Base-by-base conservation (phyloP, 2,113 vertebrate genomes). In the Thermophis baileyi region DNA sequence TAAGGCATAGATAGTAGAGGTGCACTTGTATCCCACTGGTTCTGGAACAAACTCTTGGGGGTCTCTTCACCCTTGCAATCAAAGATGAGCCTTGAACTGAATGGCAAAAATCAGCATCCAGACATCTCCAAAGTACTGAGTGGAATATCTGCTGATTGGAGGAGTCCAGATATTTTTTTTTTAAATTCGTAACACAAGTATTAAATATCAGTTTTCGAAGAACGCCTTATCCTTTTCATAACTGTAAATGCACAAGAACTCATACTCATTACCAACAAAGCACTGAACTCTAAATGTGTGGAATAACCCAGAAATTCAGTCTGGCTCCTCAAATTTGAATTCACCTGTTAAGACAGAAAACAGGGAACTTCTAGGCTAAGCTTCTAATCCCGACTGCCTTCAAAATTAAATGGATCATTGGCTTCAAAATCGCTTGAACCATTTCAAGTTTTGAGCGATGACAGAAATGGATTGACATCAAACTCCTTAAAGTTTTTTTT, bases 1-100 rank as follows among this genome's bases (percentile, higher is more conserved):
- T 99, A 99, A 99, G 99, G 99, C 99, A 99, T 99, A 81, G 69
- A 98, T 97, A 97, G 97, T 95, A 98, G 98, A 99, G 99, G 98
- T 99, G 99, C 99, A 98, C 98, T 99, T 99, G 98, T 97, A 98
- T 98, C 98, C 98, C 98, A 98, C 97, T 98, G 97, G 98, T 98
- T 98, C 97, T 98, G 98, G 98, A 98, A 98, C 98, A 98, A 98
- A 98, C 95, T 96, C 94, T 97, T 96, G 94, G 95, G 95, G 96
- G 93, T 87, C 8, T 85, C 81, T 22, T 27, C 93, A 96, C 96
- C 96, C 95, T 96, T 95, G 91, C 97, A 96, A 96, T 96, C 97
- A 97, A 96, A 97, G 96, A 93, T 74, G 96, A 96, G 93, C 90
- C 96, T 97, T 92, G 94, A 95, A 96, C 94, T 87, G 94, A 93